Conservation (phyloP, 2,113 vertebrate species). For the Centropus unirufus region DNA sequence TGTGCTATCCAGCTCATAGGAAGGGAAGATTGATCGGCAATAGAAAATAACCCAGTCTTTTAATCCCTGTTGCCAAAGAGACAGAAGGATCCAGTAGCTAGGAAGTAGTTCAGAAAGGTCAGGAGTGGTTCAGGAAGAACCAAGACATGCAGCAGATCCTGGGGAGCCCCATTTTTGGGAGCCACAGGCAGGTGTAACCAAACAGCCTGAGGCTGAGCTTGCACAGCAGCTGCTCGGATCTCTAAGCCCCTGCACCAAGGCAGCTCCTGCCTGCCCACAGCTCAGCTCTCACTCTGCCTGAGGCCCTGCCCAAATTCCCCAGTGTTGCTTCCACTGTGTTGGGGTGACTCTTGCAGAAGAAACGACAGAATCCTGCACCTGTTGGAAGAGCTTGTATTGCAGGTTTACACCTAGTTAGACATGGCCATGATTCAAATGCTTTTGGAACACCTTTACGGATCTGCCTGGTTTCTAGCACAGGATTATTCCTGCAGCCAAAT, state of each 20-base stretch:
- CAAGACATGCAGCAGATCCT: background rate
- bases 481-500: background rate
- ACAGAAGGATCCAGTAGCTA: background rate
- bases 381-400: background rate
- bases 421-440: background rate
- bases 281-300: rapidly evolving
- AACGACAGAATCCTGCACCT: background rate
- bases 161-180: background rate
- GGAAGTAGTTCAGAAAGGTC: background rate
- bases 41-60: background rate
- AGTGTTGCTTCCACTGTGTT: background rate
- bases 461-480: background rate
- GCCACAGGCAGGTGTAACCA: background rate
- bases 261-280: background rate
- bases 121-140: background rate
- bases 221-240: background rate
- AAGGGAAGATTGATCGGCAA: background rate
- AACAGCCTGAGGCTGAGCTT: background rate
- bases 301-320: background rate
- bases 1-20: background rate
- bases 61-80: background rate
- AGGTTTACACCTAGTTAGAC: background rate
- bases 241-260: background rate
- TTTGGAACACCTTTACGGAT: background rate
- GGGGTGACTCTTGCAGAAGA: background rate